Evolutionary conservation across 2,797 vertebrate genomes (phyloP).

Genomic region (Brachyalestes nurse): DNA sequence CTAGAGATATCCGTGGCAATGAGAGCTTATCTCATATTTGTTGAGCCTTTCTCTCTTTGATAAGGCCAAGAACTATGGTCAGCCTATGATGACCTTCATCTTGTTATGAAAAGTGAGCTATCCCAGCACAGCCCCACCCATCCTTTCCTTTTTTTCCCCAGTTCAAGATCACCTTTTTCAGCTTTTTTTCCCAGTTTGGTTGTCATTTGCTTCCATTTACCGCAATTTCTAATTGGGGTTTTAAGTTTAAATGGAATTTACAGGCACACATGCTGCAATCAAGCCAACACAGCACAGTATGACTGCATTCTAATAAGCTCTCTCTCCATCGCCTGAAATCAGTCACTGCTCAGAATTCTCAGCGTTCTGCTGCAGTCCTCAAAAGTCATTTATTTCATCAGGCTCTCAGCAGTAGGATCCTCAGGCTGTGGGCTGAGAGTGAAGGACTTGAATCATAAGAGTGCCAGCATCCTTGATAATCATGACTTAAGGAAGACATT

Average conservation of each 20-base stretch:
- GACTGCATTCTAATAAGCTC: slow-evolving; percentile 26
- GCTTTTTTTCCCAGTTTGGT: no score
- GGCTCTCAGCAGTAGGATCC: slow-evolving; percentile 16
- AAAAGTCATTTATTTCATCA: slow-evolving; percentile 24
- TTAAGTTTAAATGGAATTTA: slow-evolving; percentile 19
- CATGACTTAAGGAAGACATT: slow-evolving; percentile 30
- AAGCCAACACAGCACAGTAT: slow-evolving; percentile 7
- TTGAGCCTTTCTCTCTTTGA: not conserved
- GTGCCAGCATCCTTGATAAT: slow-evolving; percentile 20
- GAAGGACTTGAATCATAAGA: slow-evolving; percentile 6
- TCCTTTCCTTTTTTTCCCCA: not conserved
- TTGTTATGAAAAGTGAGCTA: not conserved
- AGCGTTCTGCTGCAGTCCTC: slow-evolving; percentile 2
- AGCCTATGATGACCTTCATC: not conserved
- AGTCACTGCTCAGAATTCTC: slow-evolving; percentile 25
- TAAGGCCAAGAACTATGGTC: not conserved
- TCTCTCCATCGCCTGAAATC: slow-evolving; percentile 24
- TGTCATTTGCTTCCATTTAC: slow-evolving; percentile 3
- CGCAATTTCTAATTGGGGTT: slow-evolving; percentile 27
- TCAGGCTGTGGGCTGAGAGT: slow-evolving; percentile 21
- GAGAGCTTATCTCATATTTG: not conserved
- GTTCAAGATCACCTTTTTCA: no score
- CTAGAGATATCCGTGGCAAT: not conserved
- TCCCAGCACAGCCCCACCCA: not conserved
- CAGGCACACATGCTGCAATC: slow-evolving; percentile 7